Conservation (phyloP, 2,888 invertebrate genomes). For the Coelopa pilipes region DNA sequence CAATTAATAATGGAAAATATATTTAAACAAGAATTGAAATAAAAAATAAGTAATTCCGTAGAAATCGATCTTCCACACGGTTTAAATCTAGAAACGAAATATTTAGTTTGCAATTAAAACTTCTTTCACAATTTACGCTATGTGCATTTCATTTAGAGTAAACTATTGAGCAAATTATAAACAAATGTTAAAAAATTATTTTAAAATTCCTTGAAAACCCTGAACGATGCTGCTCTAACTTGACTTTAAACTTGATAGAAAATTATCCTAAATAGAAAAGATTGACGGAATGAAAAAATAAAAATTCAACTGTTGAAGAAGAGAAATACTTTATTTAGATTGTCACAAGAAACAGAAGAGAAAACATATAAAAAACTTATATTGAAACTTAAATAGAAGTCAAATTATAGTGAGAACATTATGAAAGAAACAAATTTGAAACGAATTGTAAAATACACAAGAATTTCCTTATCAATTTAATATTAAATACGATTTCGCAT, state of each 20-base stretch:
- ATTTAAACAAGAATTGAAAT: no score
- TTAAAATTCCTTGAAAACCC: no score
- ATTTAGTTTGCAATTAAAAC: not conserved
- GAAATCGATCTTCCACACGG: not conserved
- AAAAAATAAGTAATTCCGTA: no score
- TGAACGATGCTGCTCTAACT: not conserved
- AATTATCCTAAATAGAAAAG: conserved; percentile 15
- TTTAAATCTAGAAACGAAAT: conserved; percentile 19
- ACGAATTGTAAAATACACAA: conserved; percentile 10
- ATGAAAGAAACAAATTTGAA: not conserved
- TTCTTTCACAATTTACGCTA: not conserved
- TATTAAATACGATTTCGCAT: conserved; percentile 1
- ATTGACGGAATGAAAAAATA: conserved; percentile 25
- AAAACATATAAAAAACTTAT: conserved; percentile 14
- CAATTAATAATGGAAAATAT: no score
- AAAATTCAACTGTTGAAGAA: conserved; percentile 28
- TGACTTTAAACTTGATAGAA: conserved; percentile 13
- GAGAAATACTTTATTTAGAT: conserved; percentile 25
- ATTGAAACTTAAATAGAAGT: not conserved
- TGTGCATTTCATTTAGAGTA: no score
- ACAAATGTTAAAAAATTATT: no score
- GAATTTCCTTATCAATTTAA: conserved; percentile 10
- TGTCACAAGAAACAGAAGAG: conserved; percentile 21
- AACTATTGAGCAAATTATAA: no score
- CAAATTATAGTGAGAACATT: conserved; percentile 12